Evolutionary conservation across 2,797 vertebrate species (phyloP).

Genomic region (Anabacerthia variegaticeps): DNA sequence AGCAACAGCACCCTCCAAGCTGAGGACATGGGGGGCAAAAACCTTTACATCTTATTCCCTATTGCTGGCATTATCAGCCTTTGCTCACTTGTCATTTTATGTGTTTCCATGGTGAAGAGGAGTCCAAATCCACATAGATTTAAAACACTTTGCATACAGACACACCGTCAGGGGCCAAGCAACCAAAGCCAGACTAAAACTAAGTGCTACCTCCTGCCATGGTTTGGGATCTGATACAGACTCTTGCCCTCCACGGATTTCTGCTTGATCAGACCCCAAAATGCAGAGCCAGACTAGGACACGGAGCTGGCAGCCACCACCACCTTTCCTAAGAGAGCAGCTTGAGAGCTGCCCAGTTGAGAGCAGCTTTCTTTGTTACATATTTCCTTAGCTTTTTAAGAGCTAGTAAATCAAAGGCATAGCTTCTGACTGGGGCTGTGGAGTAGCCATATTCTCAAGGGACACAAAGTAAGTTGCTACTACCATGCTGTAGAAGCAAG

Average conservation of each 20-base stretch:
- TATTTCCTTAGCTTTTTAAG: not conserved
- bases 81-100: not conserved
- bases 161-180: not conserved
- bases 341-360: not conserved
- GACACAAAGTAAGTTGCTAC: not conserved
- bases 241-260: not conserved
- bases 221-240: not conserved
- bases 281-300: not conserved
- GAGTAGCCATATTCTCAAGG: not conserved
- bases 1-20: not conserved
- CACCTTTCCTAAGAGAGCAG: not conserved
- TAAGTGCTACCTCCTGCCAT: not conserved
- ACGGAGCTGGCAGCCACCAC: not conserved
- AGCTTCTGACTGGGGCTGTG: not conserved
- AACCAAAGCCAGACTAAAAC: not conserved
- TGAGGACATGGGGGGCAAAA: accelerated
- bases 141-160: not conserved
- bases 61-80: not conserved
- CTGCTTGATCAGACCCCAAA: not conserved
- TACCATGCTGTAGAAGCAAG: not conserved
- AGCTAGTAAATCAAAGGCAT: not conserved
- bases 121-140: not conserved
- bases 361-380: not conserved
- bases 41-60: not conserved
- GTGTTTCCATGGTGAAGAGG: not conserved